Evolutionary conservation across 2,888 invertebrate genomes (phyloP).

Genomic region (Bombylius major): DNA sequence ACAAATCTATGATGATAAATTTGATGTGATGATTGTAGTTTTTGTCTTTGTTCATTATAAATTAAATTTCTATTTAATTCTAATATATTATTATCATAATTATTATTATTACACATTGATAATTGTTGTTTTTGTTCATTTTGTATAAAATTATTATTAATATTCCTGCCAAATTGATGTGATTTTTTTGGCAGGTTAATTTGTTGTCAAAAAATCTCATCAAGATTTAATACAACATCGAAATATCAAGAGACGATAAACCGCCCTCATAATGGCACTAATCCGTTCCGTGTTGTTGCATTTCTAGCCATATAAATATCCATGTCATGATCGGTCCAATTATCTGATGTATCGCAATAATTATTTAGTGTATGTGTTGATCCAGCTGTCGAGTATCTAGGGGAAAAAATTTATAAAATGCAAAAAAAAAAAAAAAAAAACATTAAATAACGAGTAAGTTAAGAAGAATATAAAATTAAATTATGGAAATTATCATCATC

Average conservation of each 20-base stretch:
- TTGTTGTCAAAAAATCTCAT: slow-evolving; percentile 35
- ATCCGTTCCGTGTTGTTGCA: slow-evolving; percentile 67
- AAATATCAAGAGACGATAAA: slow-evolving; percentile 37
- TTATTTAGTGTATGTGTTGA: slow-evolving; percentile 71
- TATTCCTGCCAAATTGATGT: background rate
- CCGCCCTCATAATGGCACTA: slow-evolving; percentile 62
- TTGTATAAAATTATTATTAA: background rate
- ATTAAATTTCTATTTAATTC: background rate
- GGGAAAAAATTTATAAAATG: slow-evolving; percentile 3
- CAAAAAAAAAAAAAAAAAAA: background rate
- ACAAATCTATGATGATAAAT: slow-evolving; percentile 6
- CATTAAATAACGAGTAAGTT: background rate
- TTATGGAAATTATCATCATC: no score
- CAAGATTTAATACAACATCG: slow-evolving; percentile 37
- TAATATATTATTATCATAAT: background rate
- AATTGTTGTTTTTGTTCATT: background rate
- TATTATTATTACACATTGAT: background rate
- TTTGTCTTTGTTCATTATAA: background rate
- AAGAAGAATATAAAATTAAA: background rate
- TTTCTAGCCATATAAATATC: slow-evolving; percentile 90
- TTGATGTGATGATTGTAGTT: background rate
- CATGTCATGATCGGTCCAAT: slow-evolving; percentile 93
- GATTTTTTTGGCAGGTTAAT: background rate
- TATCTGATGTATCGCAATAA: slow-evolving; percentile 80
- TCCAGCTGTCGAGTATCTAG: slow-evolving; percentile 55